Base-by-base conservation (phyloP, 2,797 vertebrate species). In the Sebastes glaucus region DNA sequence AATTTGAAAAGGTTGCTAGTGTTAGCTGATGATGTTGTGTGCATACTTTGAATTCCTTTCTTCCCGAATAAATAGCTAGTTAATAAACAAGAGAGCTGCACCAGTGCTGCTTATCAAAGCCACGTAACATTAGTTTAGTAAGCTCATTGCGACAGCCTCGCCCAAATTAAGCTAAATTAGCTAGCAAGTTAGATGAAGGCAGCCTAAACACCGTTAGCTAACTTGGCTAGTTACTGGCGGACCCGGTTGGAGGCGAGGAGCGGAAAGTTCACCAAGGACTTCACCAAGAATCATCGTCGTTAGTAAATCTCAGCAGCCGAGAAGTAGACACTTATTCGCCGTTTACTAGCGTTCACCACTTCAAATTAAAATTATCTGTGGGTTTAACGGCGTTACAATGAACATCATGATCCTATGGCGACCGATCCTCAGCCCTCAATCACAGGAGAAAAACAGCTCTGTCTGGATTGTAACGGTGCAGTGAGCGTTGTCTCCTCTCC, bases 221-320 rank as follows among this genome's bases (percentile, higher is more conserved):
- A 87, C 88, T 91, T 83, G 92, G 94, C 93, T 93, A 94, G 88
- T 88, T 53, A 59, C 70, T 66, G 90, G 64, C 72, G 74, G 8
- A 88, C 56, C 91, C 90, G 89, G 92, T 84, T 83, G 87, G 83
- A 46, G 86, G 78, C 77, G 46, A 87, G 87, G 46, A 88, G 89
- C 89, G 89, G 92, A 94, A 95, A 94, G 94, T 95, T 94, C 84
- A 79, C 82, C 82, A 83, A 88, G 71, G 88, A 91, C 91, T 92
- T 42, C 38, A 42, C 38, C 83, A 75, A 78, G 86, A 85, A 70
- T 75, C 80, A 70, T 75, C 80, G 61, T 69, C 77, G 82, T 85
- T 80, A 14, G 81, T 69, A 87, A 88, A 92, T 93, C 92, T 87
- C 89, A 85, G 87, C 78, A 56, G 68, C 78, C 49, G 74, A 80